phyloP scores from a whole-genome alignment of 2,113 vertebrate genomes.

The Xiphophorus maculatus region DNA sequence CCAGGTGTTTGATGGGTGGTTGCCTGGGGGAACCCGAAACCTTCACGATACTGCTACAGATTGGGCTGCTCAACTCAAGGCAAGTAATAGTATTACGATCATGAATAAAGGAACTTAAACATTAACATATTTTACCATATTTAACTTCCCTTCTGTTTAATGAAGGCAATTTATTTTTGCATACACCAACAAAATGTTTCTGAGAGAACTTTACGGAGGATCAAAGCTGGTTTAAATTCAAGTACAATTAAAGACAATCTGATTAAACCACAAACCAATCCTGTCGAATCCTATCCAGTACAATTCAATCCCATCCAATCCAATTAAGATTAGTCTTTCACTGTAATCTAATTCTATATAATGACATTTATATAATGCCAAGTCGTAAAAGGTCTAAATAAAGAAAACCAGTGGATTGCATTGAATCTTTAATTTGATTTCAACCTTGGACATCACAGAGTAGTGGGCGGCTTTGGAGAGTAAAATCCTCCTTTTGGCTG shows the following conservation, averaged over 20 bases:
- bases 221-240: not conserved
- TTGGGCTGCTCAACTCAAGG: slow-evolving; percentile 82
- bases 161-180: not conserved
- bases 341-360: slow-evolving; percentile 3
- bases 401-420: not conserved
- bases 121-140: not conserved
- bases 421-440: not conserved
- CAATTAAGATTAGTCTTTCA: not conserved
- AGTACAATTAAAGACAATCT: not conserved
- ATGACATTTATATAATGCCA: not conserved
- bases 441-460: not conserved
- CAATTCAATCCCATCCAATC: not conserved
- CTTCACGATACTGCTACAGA: slow-evolving; percentile 41
- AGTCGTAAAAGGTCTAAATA: not conserved
- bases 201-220: not conserved
- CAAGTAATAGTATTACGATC: slow-evolving; percentile 8
- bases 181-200: not conserved
- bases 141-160: not conserved
- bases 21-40: slow-evolving; percentile 32
- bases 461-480: not conserved
- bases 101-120: not conserved
- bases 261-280: not conserved
- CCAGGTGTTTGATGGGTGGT: slow-evolving; percentile 73
- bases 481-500: not conserved
- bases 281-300: not conserved